These are phyloP conservation scores for Betta splendens DNA, from an alignment of 2,797 vertebrate genomes.

Conservation along the genomic window DNA sequence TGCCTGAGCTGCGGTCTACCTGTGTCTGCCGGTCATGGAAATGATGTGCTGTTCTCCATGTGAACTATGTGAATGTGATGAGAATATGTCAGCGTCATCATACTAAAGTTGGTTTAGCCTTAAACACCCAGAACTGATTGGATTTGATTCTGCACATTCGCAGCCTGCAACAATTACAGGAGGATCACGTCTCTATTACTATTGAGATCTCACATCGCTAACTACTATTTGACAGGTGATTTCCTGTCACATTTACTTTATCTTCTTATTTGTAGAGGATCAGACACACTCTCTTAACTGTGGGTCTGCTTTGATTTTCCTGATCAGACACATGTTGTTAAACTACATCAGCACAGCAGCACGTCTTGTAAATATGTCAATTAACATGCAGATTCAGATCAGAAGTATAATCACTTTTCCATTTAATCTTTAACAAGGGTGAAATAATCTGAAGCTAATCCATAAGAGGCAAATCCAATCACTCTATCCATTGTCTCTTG, in stretches of 20 bases:
- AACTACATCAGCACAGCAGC: slow-evolving; percentile 34
- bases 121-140: slow-evolving; percentile 1
- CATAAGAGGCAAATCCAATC: slow-evolving; percentile 71
- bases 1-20: not conserved
- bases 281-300: not conserved
- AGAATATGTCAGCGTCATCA: not conserved
- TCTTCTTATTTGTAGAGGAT: not conserved
- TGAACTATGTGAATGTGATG: not conserved
- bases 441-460: slow-evolving; percentile 73
- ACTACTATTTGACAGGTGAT: slow-evolving; percentile 28
- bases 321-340: slow-evolving; percentile 31
- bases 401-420: slow-evolving; percentile 60
- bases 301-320: slow-evolving; percentile 22
- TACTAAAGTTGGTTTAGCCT: not conserved
- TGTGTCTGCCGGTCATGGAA: not conserved
- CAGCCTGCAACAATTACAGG: slow-evolving; percentile 23
- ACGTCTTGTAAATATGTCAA: slow-evolving; percentile 59
- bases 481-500: slow-evolving; percentile 51
- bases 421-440: slow-evolving; percentile 65
- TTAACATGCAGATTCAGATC: slow-evolving; percentile 61
- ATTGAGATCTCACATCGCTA: too few species aligned
- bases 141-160: slow-evolving; percentile 18
- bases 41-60: not conserved
- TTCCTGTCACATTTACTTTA: slow-evolving; percentile 31
- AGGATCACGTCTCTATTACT: not conserved